phyloP scores from a whole-genome alignment of 2,797 vertebrate genomes.

The Thunnus albacares region DNA sequence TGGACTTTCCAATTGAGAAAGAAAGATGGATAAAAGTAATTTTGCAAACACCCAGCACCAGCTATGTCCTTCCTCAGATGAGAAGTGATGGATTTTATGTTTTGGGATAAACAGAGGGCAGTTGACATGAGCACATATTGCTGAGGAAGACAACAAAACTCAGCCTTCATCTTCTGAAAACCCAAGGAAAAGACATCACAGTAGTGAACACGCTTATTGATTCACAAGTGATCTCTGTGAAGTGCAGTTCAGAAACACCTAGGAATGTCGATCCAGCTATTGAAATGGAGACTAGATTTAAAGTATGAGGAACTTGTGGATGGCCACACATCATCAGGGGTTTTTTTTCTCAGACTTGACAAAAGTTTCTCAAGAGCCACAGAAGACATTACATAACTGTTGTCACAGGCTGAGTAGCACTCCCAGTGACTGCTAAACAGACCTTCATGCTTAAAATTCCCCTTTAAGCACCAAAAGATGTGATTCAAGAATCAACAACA shows the following conservation, averaged over 20 bases:
- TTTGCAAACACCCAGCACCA: background rate
- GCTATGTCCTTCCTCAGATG: background rate
- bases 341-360: background rate
- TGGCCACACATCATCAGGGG: too few relatives aligned
- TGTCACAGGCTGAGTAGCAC: background rate
- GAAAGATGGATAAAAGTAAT: background rate
- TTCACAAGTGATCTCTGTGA: too few relatives aligned
- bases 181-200: too few relatives aligned
- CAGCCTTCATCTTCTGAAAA: background rate
- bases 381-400: too few relatives aligned
- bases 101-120: slow-evolving; percentile 20
- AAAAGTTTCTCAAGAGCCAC: too few relatives aligned
- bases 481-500: too few relatives aligned
- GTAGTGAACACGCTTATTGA: too few relatives aligned
- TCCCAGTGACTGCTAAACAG: background rate
- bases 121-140: background rate
- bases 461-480: background rate
- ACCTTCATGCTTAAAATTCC: too few relatives aligned
- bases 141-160: background rate
- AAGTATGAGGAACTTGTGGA: background rate
- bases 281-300: too few relatives aligned
- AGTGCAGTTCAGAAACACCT: background rate
- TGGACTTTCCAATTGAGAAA: background rate
- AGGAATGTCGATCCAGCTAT: background rate
- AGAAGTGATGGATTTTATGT: background rate